These are phyloP conservation scores for Actenoides lindsayi DNA, from an alignment of 2,113 vertebrate genomes.

Conservation along the genomic window DNA sequence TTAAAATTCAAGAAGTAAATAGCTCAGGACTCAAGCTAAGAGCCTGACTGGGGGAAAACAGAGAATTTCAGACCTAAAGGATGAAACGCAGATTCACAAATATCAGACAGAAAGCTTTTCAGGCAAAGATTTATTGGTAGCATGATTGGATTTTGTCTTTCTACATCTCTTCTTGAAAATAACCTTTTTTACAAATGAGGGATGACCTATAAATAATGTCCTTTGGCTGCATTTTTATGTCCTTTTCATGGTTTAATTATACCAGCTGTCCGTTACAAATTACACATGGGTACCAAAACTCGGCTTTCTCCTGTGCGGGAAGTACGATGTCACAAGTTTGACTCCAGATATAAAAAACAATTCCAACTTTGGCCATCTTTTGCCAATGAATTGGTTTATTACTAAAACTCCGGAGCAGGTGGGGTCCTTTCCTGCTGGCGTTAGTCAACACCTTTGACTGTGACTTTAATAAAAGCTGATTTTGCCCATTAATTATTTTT, in stretches of 20 bases:
- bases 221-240: background rate
- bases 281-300: background rate
- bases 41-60: background rate
- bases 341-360: background rate
- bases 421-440: background rate
- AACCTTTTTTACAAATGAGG: conserved; percentile 5
- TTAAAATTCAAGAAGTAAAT: background rate
- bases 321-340: background rate
- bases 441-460: background rate
- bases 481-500: background rate
- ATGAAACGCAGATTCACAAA: background rate
- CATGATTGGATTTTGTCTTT: conserved; percentile 25
- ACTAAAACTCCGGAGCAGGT: background rate
- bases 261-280: background rate
- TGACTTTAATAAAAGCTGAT: background rate
- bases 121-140: conserved; percentile 13
- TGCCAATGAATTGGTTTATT: background rate
- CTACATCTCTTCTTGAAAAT: background rate
- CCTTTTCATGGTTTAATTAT: conserved; percentile 22
- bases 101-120: background rate
- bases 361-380: background rate
- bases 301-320: background rate
- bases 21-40: background rate
- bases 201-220: background rate
- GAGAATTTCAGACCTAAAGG: background rate